Evolutionary conservation across 2,797 vertebrate species (phyloP).

Genomic region (Sphaeramia orbicularis): DNA sequence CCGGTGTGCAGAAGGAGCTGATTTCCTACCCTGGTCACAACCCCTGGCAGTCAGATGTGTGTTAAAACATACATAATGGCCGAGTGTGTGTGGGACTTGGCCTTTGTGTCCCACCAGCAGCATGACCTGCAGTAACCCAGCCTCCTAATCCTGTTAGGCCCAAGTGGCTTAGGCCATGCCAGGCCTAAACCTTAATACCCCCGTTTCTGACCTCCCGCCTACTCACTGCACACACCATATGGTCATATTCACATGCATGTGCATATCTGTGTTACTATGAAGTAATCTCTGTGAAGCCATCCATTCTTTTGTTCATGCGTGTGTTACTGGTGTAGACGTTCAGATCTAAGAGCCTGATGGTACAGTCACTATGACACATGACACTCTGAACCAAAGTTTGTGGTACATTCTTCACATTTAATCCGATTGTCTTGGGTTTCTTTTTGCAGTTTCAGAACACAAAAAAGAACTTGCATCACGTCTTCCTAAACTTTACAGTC

Average conservation of each 20-base stretch:
- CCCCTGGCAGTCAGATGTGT: constrained; percentile 19
- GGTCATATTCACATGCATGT: constrained; percentile 46
- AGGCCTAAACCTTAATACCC: constrained; percentile 77
- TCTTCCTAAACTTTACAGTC: too few relatives aligned
- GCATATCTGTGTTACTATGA: constrained; percentile 35
- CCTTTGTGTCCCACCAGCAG: constrained; percentile 51
- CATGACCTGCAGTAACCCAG: constrained; percentile 75
- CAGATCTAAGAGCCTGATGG: too few relatives aligned
- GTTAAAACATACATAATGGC: constrained; percentile 44
- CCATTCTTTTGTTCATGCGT: constrained; percentile 9
- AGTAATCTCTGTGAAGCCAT: constrained; percentile 51
- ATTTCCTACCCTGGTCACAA: constrained; percentile 36
- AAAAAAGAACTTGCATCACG: too few relatives aligned
- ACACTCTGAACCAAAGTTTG: too few relatives aligned
- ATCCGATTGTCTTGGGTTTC: too few relatives aligned
- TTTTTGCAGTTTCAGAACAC: too few relatives aligned
- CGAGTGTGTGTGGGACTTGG: constrained; percentile 52
- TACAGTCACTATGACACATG: too few relatives aligned
- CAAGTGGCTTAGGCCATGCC: constrained; percentile 79
- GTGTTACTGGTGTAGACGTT: neutral
- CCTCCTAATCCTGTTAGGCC: constrained; percentile 83
- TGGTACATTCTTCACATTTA: too few relatives aligned
- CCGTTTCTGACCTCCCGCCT: constrained; percentile 62
- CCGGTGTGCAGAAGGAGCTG: constrained; percentile 17
- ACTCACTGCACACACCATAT: constrained; percentile 67